Evolutionary conservation across 2,888 invertebrate species (phyloP), one percentile per base, ranked within the genome.

Genomic region (Tuberolachnus salignus): DNA sequence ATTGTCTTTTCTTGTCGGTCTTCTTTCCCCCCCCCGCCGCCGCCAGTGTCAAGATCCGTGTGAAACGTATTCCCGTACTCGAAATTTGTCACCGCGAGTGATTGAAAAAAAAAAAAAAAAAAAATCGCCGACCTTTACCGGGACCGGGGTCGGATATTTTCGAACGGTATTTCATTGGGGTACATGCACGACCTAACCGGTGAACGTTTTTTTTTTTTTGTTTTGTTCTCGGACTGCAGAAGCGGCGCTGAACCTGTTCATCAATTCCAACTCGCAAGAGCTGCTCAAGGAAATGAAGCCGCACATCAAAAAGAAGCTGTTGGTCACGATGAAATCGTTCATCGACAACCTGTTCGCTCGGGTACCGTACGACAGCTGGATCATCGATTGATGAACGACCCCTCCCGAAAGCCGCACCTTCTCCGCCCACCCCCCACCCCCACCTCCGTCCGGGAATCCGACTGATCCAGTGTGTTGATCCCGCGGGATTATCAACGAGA

Each of bases 271-370:
- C 85, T 91, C 93, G 0, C 94, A 94, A 84, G 94, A 94, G 82
- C 86, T 94, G 16, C 86, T 94, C 64, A 93, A 92, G 84, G 94
- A 94, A 86, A 94, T 94, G 94, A 94, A 94, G 84, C 94, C 94
- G 0, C 90, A 92, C 83, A 87, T 94, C 80, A 91, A 92, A 84
- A 88, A 89, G 81, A 94, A 94, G 85, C 87, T 94, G 44, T 89
- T 93, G 10, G 88, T 89, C 82, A 91, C 92, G 82, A 92, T 94
- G 90, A 89, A 90, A 42, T 88, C 89, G 72, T 94, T 94, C 85
- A 88, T 94, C 71, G 91, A 92, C 83, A 90, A 90, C 82, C 87
- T 94, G 72, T 92, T 94, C 82, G 88, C 89, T 13, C 90, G 91
- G 85, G 90, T 94, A 82, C 94, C 94, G 0, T 90, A 92, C 83